Evolutionary conservation across 2,888 invertebrate genomes (phyloP), one percentile per base, ranked within the genome.

Genomic region (Cepaea hortensis): DNA sequence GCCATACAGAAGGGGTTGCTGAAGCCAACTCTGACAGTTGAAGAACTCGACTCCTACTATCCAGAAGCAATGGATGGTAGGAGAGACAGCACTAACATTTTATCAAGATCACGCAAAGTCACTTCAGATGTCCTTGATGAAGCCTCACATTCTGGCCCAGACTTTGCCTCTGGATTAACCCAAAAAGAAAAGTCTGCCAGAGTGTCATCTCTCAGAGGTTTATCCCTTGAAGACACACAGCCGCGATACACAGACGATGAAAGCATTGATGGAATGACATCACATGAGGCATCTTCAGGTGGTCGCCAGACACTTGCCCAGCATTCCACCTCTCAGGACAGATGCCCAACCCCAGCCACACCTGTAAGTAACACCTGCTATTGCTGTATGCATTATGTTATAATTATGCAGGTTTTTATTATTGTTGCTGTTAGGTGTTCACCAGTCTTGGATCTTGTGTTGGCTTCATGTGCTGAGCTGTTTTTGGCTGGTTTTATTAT

Each of bases 1-100:
- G 94, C 94, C 9, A 91, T 95, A 75, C 91, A 92, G 55, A 91
- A 95, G 75, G 97, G 97, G 88, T 89, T 90, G 23, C 89, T 93
- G 72, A 85, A 86, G 15, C 90, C 90, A 83, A 85, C 87, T 55
- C 76, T 90, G 84, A 85, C 87, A 46, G 75, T 86, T 81, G 88
- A 87, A 35, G 82, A 86, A 65, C 80, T 89, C 15, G 81, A 80
- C 55, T 79, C 81, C 20, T 35, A 72, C 35, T 50, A 55, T 6
- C 65, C 72, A 62, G 48, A 20, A n/a, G 15, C 35, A 65, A 7
- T 62, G 20, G 62, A 73, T n/a, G 79, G 50, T 23, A 73, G 50
- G 15, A 83, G n/a, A 82, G 87, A 88, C 84, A 82, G 85, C 65
- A 81, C 82, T 62, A 77, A 84, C 20, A 84, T 7, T 46, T 20